A percentile compares a stretch with the other conserved stretches of the same genome.
phyloP scores from a whole-genome alignment of 2,113 vertebrate species.

The Gymnogyps californianus region DNA sequence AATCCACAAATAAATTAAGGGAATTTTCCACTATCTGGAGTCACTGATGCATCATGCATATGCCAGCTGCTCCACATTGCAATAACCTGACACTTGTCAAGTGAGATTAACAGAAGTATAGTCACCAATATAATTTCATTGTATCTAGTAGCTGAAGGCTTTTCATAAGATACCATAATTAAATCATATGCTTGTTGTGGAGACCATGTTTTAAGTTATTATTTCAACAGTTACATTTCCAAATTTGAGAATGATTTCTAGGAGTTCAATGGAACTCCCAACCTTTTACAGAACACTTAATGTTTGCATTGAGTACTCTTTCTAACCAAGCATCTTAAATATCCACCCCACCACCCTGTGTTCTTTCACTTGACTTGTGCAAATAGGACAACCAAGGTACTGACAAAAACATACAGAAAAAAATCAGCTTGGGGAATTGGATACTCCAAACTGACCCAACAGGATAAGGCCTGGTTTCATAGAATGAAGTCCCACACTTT shows the following conservation, averaged over 20 bases:
- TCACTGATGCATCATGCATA: background rate
- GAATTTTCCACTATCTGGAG: background rate
- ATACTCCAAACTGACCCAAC: background rate
- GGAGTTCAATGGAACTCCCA: background rate
- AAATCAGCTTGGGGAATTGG: accelerated
- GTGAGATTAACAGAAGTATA: background rate
- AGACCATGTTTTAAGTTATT: background rate
- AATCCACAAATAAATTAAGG: background rate
- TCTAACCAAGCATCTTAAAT: background rate
- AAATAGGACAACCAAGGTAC: background rate
- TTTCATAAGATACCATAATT: background rate
- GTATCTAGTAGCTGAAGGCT: background rate
- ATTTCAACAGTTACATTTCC: background rate
- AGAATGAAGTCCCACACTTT: background rate
- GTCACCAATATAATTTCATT: background rate
- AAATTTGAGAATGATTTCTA: background rate
- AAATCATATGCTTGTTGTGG: background rate
- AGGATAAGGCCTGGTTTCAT: background rate
- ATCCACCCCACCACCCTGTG: too few species aligned
- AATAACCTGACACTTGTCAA: background rate
- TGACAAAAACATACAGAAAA: background rate
- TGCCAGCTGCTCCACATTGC: background rate
- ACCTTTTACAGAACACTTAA: background rate
- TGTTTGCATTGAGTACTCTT: background rate
- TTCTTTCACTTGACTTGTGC: background rate